phyloP scores from a whole-genome alignment of 2,113 vertebrate species.

The Onychorhynchus coronatus region DNA sequence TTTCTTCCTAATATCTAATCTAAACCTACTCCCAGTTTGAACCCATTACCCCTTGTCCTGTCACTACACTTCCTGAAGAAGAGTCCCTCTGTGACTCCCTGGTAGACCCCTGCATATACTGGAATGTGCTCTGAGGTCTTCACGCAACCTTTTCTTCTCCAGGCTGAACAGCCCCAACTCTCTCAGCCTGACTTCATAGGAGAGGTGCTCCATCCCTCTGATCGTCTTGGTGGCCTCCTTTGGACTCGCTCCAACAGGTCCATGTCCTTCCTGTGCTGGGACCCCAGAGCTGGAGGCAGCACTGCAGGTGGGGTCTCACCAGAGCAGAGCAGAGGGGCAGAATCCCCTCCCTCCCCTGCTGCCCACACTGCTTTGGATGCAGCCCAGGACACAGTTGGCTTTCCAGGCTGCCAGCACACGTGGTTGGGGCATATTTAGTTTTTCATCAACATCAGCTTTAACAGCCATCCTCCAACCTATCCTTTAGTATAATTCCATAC shows the following conservation, averaged over 20 bases:
- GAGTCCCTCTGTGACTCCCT: not conserved
- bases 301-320: not conserved
- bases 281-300: not conserved
- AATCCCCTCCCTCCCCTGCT: not conserved
- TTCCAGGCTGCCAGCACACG: not conserved
- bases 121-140: not conserved
- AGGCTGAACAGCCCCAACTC: not conserved
- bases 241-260: rapidly evolving
- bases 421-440: rapidly evolving
- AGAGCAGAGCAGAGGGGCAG: not conserved
- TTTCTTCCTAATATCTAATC: not conserved
- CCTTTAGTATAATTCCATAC: not conserved
- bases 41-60: not conserved
- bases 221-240: not conserved
- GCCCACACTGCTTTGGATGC: not conserved
- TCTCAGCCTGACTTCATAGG: not conserved
- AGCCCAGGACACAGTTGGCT: not conserved
- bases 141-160: not conserved
- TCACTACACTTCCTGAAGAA: not conserved
- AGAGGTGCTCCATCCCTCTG: not conserved
- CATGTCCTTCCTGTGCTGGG: not conserved
- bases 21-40: not conserved
- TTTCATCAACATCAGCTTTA: not conserved
- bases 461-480: not conserved
- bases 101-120: not conserved